A percentile compares a stretch with the other conserved stretches of the same genome.
Conservation (phyloP, 2,113 vertebrate genomes). For the Phrynocephalus versicolor region DNA sequence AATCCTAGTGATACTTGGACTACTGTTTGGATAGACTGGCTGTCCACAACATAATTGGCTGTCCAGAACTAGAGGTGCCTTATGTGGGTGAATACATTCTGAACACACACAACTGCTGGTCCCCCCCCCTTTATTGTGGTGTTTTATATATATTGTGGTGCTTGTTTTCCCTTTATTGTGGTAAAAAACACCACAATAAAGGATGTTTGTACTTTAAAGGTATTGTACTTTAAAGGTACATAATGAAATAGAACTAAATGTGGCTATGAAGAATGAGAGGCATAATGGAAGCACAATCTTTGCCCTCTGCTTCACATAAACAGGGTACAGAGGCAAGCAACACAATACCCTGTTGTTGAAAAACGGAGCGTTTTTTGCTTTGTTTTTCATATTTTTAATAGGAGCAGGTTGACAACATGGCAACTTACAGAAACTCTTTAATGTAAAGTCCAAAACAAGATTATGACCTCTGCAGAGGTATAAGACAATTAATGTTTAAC, state of each 20-base stretch:
- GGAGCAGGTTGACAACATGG: background rate
- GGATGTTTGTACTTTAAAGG: too few species aligned
- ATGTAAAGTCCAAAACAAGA: background rate
- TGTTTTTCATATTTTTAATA: background rate
- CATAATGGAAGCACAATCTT: background rate
- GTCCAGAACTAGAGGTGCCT: conserved; percentile 16
- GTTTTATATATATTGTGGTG: too few species aligned
- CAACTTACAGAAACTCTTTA: background rate
- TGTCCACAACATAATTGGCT: conserved; percentile 54
- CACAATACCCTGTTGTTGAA: background rate
- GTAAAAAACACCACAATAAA: too few species aligned
- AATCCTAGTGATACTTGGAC: conserved; percentile 46
- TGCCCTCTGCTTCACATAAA: background rate
- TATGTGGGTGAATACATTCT: conserved; percentile 22
- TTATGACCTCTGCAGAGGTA: background rate
- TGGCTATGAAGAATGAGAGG: background rate
- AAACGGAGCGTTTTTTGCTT: background rate
- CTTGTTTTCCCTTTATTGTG: too few species aligned
- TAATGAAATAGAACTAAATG: background rate
- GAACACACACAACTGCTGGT: background rate
- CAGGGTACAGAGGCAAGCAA: background rate
- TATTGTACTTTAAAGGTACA: rapidly evolving
- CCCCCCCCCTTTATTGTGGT: background rate
- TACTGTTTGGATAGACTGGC: conserved; percentile 47
- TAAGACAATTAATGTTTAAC: too few species aligned